phyloP scores from a whole-genome alignment of 2,113 vertebrate genomes.

The Bostrychus sinensis region DNA sequence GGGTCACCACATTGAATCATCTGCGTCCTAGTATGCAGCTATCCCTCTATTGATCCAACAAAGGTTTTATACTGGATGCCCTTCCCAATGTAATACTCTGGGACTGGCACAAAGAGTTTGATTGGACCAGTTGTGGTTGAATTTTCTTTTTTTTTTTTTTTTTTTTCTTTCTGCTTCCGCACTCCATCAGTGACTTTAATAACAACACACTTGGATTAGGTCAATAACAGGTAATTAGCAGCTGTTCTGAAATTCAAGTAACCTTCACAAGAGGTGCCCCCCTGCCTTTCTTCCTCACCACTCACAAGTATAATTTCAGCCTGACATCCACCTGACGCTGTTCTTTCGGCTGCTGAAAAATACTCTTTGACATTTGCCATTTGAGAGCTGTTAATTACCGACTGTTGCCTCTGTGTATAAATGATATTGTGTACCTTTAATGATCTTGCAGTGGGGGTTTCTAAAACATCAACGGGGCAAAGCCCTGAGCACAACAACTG shows the following conservation, averaged over 20 bases:
- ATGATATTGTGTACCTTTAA: not conserved
- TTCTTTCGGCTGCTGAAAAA: not conserved
- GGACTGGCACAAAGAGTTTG: too few species aligned
- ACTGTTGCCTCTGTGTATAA: not conserved
- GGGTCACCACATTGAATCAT: too few species aligned
- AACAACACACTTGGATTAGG: not conserved
- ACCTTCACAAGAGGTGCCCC: conserved; percentile 6
- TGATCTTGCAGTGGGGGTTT: not conserved
- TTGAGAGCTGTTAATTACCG: not conserved
- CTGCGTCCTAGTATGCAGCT: too few species aligned
- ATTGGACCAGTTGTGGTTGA: too few species aligned
- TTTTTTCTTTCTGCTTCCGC: too few species aligned
- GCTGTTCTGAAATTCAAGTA: not conserved
- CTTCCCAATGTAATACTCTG: too few species aligned
- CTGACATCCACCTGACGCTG: not conserved
- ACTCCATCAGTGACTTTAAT: too few species aligned
- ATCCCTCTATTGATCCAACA: too few species aligned
- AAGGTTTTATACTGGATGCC: too few species aligned
- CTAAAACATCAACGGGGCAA: conserved; percentile 10
- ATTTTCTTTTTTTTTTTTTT: too few species aligned
- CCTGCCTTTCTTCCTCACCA: conserved; percentile 1
- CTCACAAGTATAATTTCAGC: conserved; percentile 1
- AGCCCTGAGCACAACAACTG: conserved; percentile 1
- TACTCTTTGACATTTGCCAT: not conserved
- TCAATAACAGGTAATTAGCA: not conserved